Evolutionary conservation across 2,888 invertebrate genomes (phyloP), one percentile per base, ranked within the genome.

Genomic region (Zygaena filipendulae): DNA sequence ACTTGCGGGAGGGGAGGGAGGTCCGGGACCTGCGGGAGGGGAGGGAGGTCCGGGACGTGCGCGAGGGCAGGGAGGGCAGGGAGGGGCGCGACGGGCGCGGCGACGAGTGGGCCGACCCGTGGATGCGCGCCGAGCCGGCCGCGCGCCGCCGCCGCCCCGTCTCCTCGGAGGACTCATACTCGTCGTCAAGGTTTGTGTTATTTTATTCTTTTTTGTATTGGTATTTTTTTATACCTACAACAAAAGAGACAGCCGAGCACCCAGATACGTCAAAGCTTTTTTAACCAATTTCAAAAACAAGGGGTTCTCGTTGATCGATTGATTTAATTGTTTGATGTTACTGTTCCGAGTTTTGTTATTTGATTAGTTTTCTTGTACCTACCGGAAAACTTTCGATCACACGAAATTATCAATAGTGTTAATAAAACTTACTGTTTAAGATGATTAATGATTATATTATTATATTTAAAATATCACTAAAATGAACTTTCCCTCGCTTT

Each of bases 71-170:
- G 3, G 40, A 39, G 10, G 32, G 20, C 12, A 35, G 39, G 3
- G 33, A 19, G 14, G 32, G 64, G 71, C 42, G 60, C 46, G 39
- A 55, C 47, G 59, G 74, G 59, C 29, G 83, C 85, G 90, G 86
- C 1, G 95, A 96, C 58, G 95, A 95, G 50, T 97, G 96, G 95
- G 91, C 90, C 22, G 96, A 97, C 74, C 96, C 96, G 0, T 97
- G 96, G 96, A 93, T 93, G 59, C 75, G 85, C 1, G 82, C 84
- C 20, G 85, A 86, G 38, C 69, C 82, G 4, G 79, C 81, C 27
- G 69, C 82, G 1, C 36, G 72, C 1, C 44, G 67, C 2, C 52
- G 72, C 19, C 53, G 68, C n/a, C 68, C 67, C 10, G 70, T 66
- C 0, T 72, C 75, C 3, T 71, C 75, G 0, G 77, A 77, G 5